phyloP scores from a whole-genome alignment of 2,888 invertebrate genomes.

The Polylopha cassiicola region DNA sequence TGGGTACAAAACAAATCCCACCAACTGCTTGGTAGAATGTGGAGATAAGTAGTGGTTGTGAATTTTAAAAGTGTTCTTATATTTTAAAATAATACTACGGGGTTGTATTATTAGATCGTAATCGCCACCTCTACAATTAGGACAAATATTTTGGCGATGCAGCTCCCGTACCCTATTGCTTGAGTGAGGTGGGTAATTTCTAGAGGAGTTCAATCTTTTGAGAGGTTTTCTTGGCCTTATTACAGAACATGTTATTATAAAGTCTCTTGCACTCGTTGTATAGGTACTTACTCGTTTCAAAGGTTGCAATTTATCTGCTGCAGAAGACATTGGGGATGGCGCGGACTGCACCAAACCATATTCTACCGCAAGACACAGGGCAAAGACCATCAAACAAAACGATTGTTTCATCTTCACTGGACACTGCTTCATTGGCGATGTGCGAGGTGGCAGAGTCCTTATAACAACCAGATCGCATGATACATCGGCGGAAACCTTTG shows the following conservation, averaged over 20 bases:
- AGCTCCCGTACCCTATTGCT: no score
- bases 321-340: constrained; percentile 25
- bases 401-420: constrained; percentile 53
- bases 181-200: no score
- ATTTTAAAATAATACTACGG: no score
- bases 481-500: constrained; percentile 47
- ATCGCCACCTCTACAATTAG: no score
- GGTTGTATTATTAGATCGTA: no score
- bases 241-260: constrained; percentile 1
- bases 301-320: constrained; percentile 24
- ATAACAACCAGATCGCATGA: constrained; percentile 49
- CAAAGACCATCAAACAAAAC: constrained; percentile 47
- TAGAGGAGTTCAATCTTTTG: no score
- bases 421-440: constrained; percentile 36
- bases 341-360: constrained; percentile 30
- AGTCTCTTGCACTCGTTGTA: constrained; percentile 1
- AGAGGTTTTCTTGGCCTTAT: no score
- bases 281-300: constrained; percentile 41
- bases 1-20: no score
- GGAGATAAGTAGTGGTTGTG: no score
- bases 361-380: constrained; percentile 33
- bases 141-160: no score
- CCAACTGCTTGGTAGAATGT: no score
- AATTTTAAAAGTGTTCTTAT: no score
- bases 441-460: constrained; percentile 33